These are phyloP conservation scores for Vultur gryphus DNA, from an alignment of 2,797 vertebrate species.

Conservation along the genomic window DNA sequence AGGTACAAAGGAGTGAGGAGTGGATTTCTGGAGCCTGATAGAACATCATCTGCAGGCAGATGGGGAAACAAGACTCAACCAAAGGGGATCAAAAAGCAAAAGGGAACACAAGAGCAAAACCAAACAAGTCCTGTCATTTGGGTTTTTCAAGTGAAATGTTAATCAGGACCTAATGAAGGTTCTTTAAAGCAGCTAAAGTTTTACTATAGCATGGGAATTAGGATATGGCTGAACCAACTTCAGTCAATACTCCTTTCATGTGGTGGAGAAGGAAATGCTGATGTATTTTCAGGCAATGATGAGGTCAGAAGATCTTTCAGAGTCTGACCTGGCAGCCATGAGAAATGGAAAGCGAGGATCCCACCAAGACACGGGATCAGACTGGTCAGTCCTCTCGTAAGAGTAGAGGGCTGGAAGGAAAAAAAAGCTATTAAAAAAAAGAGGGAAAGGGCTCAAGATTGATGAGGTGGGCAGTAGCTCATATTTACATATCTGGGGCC, in stretches of 20 bases:
- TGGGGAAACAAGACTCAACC: not conserved
- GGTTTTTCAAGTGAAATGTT: not conserved
- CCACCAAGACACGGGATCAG: not conserved
- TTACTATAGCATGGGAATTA: not conserved
- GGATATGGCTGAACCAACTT: not conserved
- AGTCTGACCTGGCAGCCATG: not conserved
- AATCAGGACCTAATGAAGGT: not conserved
- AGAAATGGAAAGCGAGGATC: not conserved
- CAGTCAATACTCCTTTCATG: not conserved
- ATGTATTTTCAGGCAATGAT: not conserved
- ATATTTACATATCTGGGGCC: slow-evolving; percentile 52
- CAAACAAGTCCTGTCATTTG: not conserved
- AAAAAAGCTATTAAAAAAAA: not conserved
- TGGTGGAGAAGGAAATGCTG: not conserved
- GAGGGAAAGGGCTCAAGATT: not conserved
- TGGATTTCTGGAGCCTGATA: not conserved
- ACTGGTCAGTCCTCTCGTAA: not conserved
- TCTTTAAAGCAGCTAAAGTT: not conserved
- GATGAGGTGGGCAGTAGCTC: slow-evolving; percentile 54
- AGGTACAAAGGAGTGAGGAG: not conserved
- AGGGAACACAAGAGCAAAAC: not conserved
- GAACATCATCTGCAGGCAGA: not conserved
- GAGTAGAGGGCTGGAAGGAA: not conserved
- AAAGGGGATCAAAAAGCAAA: not conserved
- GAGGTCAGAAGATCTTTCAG: slow-evolving; percentile 21